phyloP scores from a whole-genome alignment of 2,888 invertebrate genomes.

The Polydrusus cervinus region DNA sequence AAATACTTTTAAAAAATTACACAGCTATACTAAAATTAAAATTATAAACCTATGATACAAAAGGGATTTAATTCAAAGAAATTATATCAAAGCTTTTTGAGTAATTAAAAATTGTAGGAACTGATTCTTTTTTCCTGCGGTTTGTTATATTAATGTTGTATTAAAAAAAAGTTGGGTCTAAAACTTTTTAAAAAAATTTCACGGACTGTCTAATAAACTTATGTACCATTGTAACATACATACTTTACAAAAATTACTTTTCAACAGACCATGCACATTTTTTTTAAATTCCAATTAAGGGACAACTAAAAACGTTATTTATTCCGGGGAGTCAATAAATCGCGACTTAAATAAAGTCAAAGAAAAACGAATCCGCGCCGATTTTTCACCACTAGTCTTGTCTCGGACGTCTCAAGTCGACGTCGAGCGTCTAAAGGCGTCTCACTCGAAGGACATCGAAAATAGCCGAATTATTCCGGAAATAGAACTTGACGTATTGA shows the following conservation, averaged over 20 bases:
- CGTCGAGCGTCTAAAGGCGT: conserved; percentile 50
- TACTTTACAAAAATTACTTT: conserved; percentile 24
- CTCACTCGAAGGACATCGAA: conserved; percentile 35
- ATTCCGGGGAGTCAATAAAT: conserved; percentile 35
- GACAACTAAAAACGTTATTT: background rate
- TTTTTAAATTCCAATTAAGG: background rate
- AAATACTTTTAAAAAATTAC: too few relatives aligned
- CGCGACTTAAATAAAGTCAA: conserved; percentile 42
- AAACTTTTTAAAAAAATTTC: background rate
- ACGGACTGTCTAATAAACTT: background rate
- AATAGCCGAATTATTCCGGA: conserved; percentile 26
- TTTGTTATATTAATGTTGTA: too few relatives aligned
- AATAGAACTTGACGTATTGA: conserved; percentile 1
- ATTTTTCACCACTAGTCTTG: conserved; percentile 52
- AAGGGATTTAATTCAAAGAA: too few relatives aligned
- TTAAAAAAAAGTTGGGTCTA: too few relatives aligned
- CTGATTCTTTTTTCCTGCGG: too few relatives aligned
- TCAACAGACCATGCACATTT: background rate
- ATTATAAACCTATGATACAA: too few relatives aligned
- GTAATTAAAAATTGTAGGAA: too few relatives aligned
- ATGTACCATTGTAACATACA: background rate
- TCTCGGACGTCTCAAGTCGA: conserved; percentile 40
- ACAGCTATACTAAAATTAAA: too few relatives aligned
- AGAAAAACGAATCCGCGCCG: conserved; percentile 48
- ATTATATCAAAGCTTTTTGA: too few relatives aligned